Conservation (phyloP, 2,888 invertebrate species). For the Diaperis boleti region DNA sequence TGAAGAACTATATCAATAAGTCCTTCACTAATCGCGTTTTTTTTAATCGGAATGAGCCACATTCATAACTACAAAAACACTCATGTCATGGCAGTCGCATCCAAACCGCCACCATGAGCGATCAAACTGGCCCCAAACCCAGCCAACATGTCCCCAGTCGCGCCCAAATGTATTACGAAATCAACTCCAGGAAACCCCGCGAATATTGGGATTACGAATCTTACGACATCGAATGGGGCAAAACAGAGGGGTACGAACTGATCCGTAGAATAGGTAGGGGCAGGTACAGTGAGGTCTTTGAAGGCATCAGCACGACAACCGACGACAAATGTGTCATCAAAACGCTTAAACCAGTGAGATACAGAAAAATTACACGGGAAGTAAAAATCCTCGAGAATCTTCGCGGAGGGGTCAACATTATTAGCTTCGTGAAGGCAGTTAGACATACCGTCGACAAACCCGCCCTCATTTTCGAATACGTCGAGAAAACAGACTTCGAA, state of each 20-base stretch:
- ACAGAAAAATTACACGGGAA: slow-evolving; percentile 99
- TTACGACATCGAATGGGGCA: background rate
- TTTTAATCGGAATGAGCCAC: too few relatives aligned
- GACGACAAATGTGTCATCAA: background rate
- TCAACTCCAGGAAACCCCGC: background rate
- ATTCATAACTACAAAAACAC: too few relatives aligned
- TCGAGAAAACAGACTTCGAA: slow-evolving; percentile 99
- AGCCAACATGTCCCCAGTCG: too few relatives aligned
- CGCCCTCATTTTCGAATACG: slow-evolving; percentile 99
- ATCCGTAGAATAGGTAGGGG: background rate
- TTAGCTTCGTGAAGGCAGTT: slow-evolving; percentile 97
- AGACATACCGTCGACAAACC: slow-evolving; percentile 99
- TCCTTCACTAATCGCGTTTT: too few relatives aligned
- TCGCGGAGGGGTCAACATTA: slow-evolving; percentile 99
- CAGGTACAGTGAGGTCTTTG: background rate
- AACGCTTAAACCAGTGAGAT: slow-evolving; percentile 92
- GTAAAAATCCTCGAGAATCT: slow-evolving; percentile 99
- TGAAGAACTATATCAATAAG: too few relatives aligned
- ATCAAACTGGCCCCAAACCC: too few relatives aligned
- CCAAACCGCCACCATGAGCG: too few relatives aligned
- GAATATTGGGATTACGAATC: background rate
- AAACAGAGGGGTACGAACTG: background rate
- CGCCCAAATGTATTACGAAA: background rate
- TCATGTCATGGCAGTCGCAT: too few relatives aligned
- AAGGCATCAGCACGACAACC: background rate